Base-by-base conservation (phyloP, 2,888 invertebrate genomes). In the Copidosoma aretas region DNA sequence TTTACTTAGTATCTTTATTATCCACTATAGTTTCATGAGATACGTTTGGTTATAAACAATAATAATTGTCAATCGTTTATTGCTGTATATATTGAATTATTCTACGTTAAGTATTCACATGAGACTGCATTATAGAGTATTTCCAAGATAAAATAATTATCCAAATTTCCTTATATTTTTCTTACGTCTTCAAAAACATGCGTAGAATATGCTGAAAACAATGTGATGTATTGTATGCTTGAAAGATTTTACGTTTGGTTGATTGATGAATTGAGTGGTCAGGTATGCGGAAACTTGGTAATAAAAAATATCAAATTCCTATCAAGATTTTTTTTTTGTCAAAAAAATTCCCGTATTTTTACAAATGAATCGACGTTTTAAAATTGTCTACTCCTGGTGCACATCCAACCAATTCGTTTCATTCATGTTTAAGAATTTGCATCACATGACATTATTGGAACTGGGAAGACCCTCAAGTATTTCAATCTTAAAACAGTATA, bases 11-110 rank as follows among this genome's bases (percentile, higher is more conserved):
- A 39, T 46, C 51, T 54, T 63, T 59, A 21, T 66, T 57, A 32
- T 62, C 60, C 53, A 2, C 61, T 60, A 67, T 62, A 1, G 46
- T 32, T 67, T 71, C 64, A 41, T 67, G 67, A 62, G 67, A 59
- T 60, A 43, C 14, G 65, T 54, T 43, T 63, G 64, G 60, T 60
- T 58, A 32, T 8, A 32, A 32, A 32, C 8, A 8, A n/a, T 61
- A 53, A 58, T 60, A 41, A 66, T 56, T 22, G 15, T 22, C 21
- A 56, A 24, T 66, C 56, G 60, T 52, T 60, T 53, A 57, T 57
- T 52, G 41, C 46, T 67, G 39, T 64, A 60, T 64, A 41, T 62
- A 53, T n/a, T 61, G n/a, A 53, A 57, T 32, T 46, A 46, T 15
- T 3, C 43, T 46, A 54, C 56, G 53, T 54, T 22, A 67, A 57